Evolutionary conservation across 2,113 vertebrate genomes (phyloP).

Genomic region (Brachirus orientalis): DNA sequence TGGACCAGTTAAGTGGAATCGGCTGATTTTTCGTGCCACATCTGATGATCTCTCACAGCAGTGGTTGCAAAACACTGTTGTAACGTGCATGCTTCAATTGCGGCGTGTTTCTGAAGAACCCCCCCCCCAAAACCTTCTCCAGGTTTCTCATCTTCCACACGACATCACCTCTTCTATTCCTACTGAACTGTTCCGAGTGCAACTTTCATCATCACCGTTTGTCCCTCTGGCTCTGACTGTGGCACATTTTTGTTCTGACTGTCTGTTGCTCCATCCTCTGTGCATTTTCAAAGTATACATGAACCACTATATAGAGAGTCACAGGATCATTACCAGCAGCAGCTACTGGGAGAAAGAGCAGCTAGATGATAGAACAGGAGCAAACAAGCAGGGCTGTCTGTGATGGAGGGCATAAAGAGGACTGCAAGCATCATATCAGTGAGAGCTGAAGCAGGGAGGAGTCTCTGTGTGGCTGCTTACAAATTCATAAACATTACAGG

Average conservation of each 20-base stretch:
- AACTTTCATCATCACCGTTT: neutral
- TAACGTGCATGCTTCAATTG: too few relatives aligned
- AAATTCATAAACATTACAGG: neutral
- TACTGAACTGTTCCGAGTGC: constrained; percentile 15
- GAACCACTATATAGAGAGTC: constrained; percentile 32
- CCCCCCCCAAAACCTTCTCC: too few relatives aligned
- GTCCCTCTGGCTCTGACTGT: neutral
- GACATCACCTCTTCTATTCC: neutral
- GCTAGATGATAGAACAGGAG: constrained; percentile 16
- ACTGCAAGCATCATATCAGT: constrained; percentile 7
- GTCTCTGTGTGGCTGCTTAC: too few relatives aligned
- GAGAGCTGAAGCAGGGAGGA: neutral
- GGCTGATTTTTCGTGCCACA: too few relatives aligned
- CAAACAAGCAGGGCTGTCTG: constrained; percentile 2
- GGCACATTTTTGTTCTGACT: neutral
- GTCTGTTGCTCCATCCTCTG: neutral
- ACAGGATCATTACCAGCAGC: constrained; percentile 41
- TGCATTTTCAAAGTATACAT: constrained; percentile 26
- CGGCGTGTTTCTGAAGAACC: too few relatives aligned
- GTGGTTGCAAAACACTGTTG: too few relatives aligned
- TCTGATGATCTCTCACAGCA: too few relatives aligned
- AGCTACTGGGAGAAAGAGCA: constrained; percentile 14
- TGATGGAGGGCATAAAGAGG: constrained; percentile 21
- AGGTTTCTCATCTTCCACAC: constrained; percentile 28
- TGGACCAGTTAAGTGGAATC: too few relatives aligned